Evolutionary conservation across 2,113 vertebrate genomes (phyloP).

Genomic region (Cygnus buccinator): DNA sequence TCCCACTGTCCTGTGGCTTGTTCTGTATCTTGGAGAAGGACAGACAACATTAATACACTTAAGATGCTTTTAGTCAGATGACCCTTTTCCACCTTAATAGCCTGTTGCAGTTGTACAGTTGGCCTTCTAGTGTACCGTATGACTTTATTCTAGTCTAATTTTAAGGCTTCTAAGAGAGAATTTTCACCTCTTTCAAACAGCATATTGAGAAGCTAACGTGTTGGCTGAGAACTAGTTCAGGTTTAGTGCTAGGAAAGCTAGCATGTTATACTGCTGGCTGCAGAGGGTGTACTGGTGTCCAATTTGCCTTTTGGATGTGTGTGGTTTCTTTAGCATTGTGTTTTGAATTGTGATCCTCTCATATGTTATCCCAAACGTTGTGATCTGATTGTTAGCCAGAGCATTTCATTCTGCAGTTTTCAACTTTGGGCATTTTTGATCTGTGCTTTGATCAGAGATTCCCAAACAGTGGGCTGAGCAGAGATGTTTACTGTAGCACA

Average conservation of each 20-base stretch:
- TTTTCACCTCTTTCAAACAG: not conserved
- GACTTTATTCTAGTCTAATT: not conserved
- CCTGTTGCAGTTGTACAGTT: not conserved
- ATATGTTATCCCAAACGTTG: not conserved
- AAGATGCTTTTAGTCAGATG: not conserved
- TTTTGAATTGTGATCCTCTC: not conserved
- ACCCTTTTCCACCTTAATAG: not conserved
- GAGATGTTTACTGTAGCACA: rapidly evolving
- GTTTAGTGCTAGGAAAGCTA: not conserved
- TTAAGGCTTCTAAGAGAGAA: not conserved
- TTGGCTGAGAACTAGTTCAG: not conserved
- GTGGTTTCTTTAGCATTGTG: not conserved
- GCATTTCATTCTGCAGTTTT: not conserved
- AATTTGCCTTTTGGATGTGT: not conserved
- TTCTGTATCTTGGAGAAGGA: not conserved
- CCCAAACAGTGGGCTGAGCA: not conserved
- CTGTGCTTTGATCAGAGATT: not conserved
- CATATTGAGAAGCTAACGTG: not conserved
- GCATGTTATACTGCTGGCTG: not conserved
- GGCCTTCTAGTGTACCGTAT: not conserved
- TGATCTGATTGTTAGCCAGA: not conserved
- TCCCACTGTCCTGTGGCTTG: not conserved
- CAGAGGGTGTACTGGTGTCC: not conserved
- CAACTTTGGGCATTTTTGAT: not conserved
- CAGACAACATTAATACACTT: not conserved